These are phyloP conservation scores for Tinea trinotella DNA, from an alignment of 2,888 invertebrate species.

Conservation along the genomic window DNA sequence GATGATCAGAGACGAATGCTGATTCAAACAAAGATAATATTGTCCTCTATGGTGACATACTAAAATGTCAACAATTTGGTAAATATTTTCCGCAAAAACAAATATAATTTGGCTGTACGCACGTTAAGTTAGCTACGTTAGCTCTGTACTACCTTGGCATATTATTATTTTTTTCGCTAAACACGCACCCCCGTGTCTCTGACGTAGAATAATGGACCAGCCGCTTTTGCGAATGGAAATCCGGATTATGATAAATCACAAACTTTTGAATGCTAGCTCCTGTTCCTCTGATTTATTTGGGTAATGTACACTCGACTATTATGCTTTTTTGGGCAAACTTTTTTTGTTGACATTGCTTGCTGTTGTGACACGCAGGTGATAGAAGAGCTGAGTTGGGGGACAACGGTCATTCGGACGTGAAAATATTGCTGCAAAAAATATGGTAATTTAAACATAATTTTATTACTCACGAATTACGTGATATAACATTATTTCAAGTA, in stretches of 20 bases:
- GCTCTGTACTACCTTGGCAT: constrained; percentile 2
- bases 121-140: background rate
- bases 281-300: constrained; percentile 59
- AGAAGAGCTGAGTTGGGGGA: too few species aligned
- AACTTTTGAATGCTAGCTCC: constrained; percentile 65
- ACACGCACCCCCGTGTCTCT: constrained; percentile 62
- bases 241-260: constrained; percentile 69
- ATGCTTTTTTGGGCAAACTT: background rate
- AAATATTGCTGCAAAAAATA: too few species aligned
- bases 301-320: constrained; percentile 36
- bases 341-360: background rate
- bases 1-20: too few species aligned
- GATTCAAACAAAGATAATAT: too few species aligned
- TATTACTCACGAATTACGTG: too few species aligned
- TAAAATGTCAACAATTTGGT: too few species aligned
- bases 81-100: too few species aligned
- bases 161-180: constrained; percentile 38
- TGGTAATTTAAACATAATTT: too few species aligned
- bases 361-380: too few species aligned
- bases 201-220: constrained; percentile 67
- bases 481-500: too few species aligned
- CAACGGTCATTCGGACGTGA: too few species aligned
- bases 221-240: constrained; percentile 63
- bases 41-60: too few species aligned
- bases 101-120: background rate